Conservation (phyloP, 2,888 invertebrate genomes). For the Allygus modestus region DNA sequence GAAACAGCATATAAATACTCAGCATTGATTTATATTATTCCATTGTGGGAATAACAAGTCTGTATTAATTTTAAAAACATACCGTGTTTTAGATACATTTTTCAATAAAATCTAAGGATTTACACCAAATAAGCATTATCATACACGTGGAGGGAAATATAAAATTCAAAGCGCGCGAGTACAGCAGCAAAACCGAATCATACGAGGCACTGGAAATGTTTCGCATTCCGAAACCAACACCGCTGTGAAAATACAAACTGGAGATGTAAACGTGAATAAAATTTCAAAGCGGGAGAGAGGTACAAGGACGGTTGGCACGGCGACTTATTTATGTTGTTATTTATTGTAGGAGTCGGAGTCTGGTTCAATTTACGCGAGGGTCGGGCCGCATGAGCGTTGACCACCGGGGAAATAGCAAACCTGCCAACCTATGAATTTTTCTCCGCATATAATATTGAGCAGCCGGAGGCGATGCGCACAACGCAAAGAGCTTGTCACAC, state of each 20-base stretch:
- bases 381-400: constrained; percentile 65
- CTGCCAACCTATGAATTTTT: constrained; percentile 65
- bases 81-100: too few species aligned
- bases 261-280: constrained; percentile 41
- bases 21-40: too few species aligned
- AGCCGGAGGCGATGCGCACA: constrained; percentile 64
- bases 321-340: constrained; percentile 56
- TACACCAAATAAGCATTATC: too few species aligned
- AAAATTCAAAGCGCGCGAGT: neutral
- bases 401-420: constrained; percentile 66
- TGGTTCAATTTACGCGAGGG: constrained; percentile 54
- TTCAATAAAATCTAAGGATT: too few species aligned
- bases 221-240: neutral
- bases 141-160: neutral
- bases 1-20: too few species aligned
- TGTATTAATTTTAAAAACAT: too few species aligned
- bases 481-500: constrained; percentile 50
- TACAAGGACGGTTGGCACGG: constrained; percentile 42
- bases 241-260: constrained; percentile 34
- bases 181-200: neutral
- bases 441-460: constrained; percentile 65
- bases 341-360: constrained; percentile 43
- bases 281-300: constrained; percentile 22
- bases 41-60: too few species aligned
- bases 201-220: constrained; percentile 14